phyloP scores from a whole-genome alignment of 2,113 vertebrate species.

The Oncorhynchus tshawytscha region DNA sequence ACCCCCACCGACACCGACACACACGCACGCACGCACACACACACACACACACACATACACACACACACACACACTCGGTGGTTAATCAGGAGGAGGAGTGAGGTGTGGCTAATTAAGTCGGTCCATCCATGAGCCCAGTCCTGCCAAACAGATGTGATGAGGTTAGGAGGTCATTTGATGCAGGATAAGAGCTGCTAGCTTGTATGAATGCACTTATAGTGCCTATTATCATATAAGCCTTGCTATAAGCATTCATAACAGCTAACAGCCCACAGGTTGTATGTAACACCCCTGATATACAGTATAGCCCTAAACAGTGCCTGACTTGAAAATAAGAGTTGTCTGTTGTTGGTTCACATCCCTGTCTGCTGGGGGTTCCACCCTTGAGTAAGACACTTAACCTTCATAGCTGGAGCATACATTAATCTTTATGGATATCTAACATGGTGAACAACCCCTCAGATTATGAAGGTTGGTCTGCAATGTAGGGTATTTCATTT shows the following conservation, averaged over 20 bases:
- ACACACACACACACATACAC: slow-evolving; percentile 30
- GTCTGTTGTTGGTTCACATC: neutral
- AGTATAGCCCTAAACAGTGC: too few species aligned
- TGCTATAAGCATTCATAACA: too few species aligned
- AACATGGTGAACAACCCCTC: slow-evolving; percentile 7
- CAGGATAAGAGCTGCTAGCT: too few species aligned
- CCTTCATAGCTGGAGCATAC: neutral
- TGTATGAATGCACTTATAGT: too few species aligned
- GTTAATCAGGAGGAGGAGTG: slow-evolving; percentile 58
- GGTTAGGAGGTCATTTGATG: slow-evolving; percentile 3
- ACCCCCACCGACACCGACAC: slow-evolving; percentile 9
- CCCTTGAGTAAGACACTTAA: neutral
- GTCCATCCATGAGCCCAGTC: slow-evolving; percentile 48
- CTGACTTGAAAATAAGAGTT: neutral
- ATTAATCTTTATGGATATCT: neutral
- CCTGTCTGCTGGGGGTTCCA: neutral
- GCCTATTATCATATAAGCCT: too few species aligned
- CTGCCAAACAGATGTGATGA: slow-evolving; percentile 51
- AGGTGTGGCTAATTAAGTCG: slow-evolving; percentile 61
- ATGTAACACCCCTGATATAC: too few species aligned
- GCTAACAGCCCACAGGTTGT: too few species aligned
- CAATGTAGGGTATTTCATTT: slow-evolving; percentile 7
- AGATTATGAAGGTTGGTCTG: slow-evolving; percentile 2
- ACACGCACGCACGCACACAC: neutral
- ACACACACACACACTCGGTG: neutral